These are phyloP conservation scores for Heliconius eleuchia DNA, from an alignment of 1,140 invertebrate species.

Conservation along the genomic window DNA sequence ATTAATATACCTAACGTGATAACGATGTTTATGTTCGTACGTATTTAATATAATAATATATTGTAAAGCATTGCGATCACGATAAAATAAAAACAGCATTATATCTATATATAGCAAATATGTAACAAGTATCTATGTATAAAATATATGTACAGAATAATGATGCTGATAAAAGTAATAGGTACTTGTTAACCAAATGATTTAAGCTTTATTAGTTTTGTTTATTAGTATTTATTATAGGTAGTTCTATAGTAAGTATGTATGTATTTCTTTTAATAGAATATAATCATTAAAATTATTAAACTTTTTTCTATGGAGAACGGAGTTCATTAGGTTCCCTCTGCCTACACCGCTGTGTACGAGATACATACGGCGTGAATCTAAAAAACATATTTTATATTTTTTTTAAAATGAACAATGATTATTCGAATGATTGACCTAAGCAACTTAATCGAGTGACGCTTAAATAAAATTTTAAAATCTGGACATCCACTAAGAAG, in stretches of 20 bases:
- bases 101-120: not conserved
- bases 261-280: not conserved
- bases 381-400: not conserved
- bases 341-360: no score
- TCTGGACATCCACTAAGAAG: no score
- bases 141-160: not conserved
- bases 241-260: not conserved
- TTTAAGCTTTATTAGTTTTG: not conserved
- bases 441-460: slow-evolving; percentile 33
- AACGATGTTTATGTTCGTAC: slow-evolving; percentile 24
- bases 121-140: no score
- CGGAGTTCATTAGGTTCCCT: no score
- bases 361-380: no score
- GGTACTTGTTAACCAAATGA: not conserved
- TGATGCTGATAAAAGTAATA: slow-evolving; percentile 29
- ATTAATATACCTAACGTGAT: slow-evolving; percentile 25
- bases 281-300: not conserved
- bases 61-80: not conserved
- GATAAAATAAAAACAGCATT: slow-evolving; percentile 32
- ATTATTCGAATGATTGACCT: slow-evolving; percentile 50
- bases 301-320: no score
- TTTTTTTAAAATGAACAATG: not conserved
- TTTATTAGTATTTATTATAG: not conserved
- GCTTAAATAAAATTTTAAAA: slow-evolving; percentile 43
- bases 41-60: not conserved